Evolutionary conservation across 1,140 invertebrate genomes (phyloP), one percentile per base, ranked within the genome.

Genomic region (Teleogryllus occipitalis): DNA sequence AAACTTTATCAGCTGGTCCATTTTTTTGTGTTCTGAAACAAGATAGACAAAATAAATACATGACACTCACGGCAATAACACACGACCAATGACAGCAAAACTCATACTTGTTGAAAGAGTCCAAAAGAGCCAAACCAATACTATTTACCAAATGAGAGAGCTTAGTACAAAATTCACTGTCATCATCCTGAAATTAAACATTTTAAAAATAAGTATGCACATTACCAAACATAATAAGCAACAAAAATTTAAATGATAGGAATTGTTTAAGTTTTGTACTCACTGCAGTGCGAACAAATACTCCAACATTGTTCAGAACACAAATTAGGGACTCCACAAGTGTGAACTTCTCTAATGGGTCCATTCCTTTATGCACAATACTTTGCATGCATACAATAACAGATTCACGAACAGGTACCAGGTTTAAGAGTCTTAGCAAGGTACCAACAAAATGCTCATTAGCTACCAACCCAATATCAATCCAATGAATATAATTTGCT

Each of bases 291-390:
- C 39, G 79, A 48, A 49, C 65, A 10, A 82, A 72, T 7, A 76
- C 48, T 21, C 22, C 86, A 76, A 86, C 84, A 79, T 82, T 84
- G 72, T 88, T 84, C 14, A 90, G 82, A 7, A 90, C 85, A 39
- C 83, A 82, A 48, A 86, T 85, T 82, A 90, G 89, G 14, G 89
- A 89, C 82, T 90, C 89, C 22, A 91, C 87, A 12, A 91, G 84
- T 82, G 87, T 87, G 8, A 86, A 86, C 84, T 91, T 91, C 7
- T 87, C 85, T 14, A 87, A 80, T 7, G 89, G 89, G 14, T 91
- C 89, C 90, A 91, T 91, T 74, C 90, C 90, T 84, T 91, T 91
- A 49, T 83, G 85, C 46, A 90, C 85, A 49, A 91, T 88, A 79
- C 89, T 88, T 81, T 86, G 83, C 77, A 91, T 87, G 82, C 89